These are phyloP conservation scores for Amphiduros pacificus DNA, from an alignment of 2,888 invertebrate genomes.

Conservation along the genomic window DNA sequence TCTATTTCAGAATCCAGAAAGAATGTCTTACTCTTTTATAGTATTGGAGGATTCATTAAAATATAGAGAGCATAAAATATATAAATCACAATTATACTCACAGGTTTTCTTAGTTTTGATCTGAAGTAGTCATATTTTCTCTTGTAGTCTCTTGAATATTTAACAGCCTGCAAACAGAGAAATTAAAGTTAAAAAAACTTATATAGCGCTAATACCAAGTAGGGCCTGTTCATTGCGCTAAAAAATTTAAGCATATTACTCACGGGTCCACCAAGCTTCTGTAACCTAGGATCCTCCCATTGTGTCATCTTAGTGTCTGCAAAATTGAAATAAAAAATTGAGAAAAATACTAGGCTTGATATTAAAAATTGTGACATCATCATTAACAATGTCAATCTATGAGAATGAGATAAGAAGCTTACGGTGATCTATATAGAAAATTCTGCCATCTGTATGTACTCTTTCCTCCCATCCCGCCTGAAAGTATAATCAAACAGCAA, in stretches of 20 bases:
- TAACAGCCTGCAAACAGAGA: conserved; percentile 74
- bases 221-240: not conserved
- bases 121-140: conserved; percentile 98
- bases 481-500: conserved; percentile 24
- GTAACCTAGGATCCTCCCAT: conserved; percentile 98
- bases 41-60: too few relatives aligned
- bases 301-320: conserved; percentile 93
- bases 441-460: conserved; percentile 91
- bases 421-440: conserved; percentile 99
- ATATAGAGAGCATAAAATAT: not conserved
- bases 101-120: conserved; percentile 89
- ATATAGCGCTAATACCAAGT: not conserved
- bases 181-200: not conserved
- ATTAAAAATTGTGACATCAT: not conserved
- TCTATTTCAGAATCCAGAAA: not conserved
- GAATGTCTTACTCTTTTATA: too few relatives aligned
- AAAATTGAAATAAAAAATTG: conserved; percentile 34
- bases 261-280: conserved; percentile 89
- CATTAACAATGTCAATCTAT: not conserved
- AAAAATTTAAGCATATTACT: conserved; percentile 42
- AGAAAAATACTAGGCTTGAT: not conserved
- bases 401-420: conserved; percentile 57
- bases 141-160: conserved; percentile 98
- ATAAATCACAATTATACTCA: conserved; percentile 34
- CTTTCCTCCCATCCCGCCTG: conserved; percentile 97